These are phyloP conservation scores for Monochamus saltuarius DNA, from an alignment of 1,140 invertebrate genomes.

Conservation along the genomic window DNA sequence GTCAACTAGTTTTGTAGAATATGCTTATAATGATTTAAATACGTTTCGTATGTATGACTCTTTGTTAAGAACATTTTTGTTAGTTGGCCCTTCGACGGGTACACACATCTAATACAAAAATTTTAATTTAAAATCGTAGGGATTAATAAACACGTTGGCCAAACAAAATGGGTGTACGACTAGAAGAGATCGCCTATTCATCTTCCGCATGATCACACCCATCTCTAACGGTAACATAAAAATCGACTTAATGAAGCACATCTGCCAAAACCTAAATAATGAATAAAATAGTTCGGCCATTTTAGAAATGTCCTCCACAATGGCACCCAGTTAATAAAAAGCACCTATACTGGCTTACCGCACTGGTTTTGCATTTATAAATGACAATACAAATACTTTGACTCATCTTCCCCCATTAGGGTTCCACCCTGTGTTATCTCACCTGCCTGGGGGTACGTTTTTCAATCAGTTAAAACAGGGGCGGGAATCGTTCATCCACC, in stretches of 20 bases:
- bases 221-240: constrained; percentile 18
- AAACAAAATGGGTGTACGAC: constrained; percentile 5
- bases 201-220: constrained; percentile 8
- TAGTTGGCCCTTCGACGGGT: too few relatives aligned
- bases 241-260: constrained; percentile 24
- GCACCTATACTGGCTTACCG: constrained; percentile 32
- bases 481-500: constrained; percentile 11
- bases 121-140: too few relatives aligned
- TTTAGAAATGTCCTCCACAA: constrained; percentile 32
- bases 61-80: too few relatives aligned
- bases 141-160: too few relatives aligned
- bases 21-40: too few relatives aligned
- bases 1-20: too few relatives aligned
- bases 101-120: too few relatives aligned
- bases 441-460: constrained; percentile 40
- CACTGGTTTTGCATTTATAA: constrained; percentile 39
- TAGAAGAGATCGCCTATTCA: constrained; percentile 1
- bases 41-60: too few relatives aligned
- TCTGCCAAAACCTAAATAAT: constrained; percentile 21
- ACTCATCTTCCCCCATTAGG: constrained; percentile 36
- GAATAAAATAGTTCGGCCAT: constrained; percentile 30
- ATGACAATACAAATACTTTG: constrained; percentile 41
- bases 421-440: constrained; percentile 40
- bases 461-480: constrained; percentile 37
- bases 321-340: constrained; percentile 40